These are phyloP conservation scores for Xanthostigma xanthostigma DNA, from an alignment of 2,888 invertebrate genomes.

Conservation along the genomic window DNA sequence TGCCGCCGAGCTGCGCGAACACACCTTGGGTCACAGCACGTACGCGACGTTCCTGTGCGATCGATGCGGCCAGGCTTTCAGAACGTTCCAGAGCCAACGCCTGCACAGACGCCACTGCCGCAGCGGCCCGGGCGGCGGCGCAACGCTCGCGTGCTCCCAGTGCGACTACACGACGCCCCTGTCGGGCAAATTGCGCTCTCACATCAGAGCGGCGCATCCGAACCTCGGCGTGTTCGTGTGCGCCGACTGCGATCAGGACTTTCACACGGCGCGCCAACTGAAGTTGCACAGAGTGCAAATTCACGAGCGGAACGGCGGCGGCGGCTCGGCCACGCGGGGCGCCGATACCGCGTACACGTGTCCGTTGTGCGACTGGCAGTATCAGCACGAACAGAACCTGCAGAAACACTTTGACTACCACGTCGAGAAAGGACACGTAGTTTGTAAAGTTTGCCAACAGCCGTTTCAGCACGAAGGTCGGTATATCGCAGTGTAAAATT, in stretches of 20 bases:
- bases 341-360: background rate
- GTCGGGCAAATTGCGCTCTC: too few species aligned
- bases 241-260: background rate
- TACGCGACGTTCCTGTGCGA: too few species aligned
- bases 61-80: too few species aligned
- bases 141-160: too few species aligned
- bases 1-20: too few species aligned
- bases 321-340: background rate
- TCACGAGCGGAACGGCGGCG: background rate
- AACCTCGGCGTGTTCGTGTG: background rate
- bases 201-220: too few species aligned
- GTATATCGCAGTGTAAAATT: too few species aligned
- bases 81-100: too few species aligned
- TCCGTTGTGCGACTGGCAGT: constrained; percentile 3
- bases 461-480: background rate
- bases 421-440: constrained; percentile 3
- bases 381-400: background rate
- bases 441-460: constrained; percentile 2
- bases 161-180: too few species aligned
- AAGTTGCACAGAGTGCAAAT: background rate
- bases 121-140: too few species aligned
- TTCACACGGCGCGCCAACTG: background rate
- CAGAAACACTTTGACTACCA: constrained; percentile 4
- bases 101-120: too few species aligned
- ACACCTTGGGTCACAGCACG: too few species aligned